A percentile compares a stretch with the other conserved stretches of the same genome.
phyloP scores from a whole-genome alignment of 2,113 vertebrate genomes.

The Otus sunia region DNA sequence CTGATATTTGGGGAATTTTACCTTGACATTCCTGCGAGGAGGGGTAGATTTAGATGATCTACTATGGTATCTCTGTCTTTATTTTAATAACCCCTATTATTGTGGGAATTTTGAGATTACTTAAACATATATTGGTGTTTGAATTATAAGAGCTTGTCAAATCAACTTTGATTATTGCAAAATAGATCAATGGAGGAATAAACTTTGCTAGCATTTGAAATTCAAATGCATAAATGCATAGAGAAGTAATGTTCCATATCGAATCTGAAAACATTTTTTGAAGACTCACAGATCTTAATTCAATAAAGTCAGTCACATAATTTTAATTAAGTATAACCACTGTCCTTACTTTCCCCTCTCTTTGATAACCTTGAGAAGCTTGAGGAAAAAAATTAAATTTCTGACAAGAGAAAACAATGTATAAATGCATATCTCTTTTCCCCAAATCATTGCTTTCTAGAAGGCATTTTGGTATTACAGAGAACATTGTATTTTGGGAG shows the following conservation, averaged over 20 bases:
- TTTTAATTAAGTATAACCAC: neutral
- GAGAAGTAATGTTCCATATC: neutral
- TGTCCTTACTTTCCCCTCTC: neutral
- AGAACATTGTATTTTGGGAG: neutral
- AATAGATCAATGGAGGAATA: neutral
- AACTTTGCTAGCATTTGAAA: neutral
- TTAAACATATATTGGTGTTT: neutral
- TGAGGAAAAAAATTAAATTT: neutral
- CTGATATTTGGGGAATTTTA: neutral
- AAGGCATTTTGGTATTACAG: neutral
- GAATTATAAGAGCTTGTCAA: neutral
- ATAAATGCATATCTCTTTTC: neutral
- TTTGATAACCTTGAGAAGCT: neutral
- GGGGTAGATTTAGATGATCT: neutral
- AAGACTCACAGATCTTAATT: neutral
- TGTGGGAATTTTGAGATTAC: neutral
- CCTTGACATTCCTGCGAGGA: neutral
- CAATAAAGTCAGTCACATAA: neutral
- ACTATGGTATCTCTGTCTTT: neutral
- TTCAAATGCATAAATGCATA: neutral
- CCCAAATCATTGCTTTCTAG: neutral
- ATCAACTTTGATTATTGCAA: neutral
- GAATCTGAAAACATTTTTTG: neutral
- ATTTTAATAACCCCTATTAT: neutral
- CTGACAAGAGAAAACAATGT: neutral